These are phyloP conservation scores for Anastrepha obliqua DNA, from an alignment of 1,140 invertebrate species.

Conservation along the genomic window DNA sequence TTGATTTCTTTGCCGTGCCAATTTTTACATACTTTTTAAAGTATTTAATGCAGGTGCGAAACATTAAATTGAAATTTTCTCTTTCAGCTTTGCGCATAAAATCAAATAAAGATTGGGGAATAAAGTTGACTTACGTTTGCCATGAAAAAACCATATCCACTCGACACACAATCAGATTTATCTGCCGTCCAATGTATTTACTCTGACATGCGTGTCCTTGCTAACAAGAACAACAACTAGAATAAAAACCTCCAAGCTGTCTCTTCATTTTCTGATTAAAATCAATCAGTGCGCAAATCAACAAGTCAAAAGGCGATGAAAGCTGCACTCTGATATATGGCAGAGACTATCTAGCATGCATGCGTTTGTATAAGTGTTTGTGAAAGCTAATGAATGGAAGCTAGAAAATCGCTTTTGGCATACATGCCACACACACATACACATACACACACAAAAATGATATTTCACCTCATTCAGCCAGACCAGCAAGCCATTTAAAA, in stretches of 20 bases:
- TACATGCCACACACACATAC: not conserved
- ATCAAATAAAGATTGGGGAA: no score
- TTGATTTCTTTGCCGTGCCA: no score
- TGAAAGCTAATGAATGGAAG: not conserved
- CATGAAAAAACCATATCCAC: no score
- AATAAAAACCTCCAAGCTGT: not conserved
- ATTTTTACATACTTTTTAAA: no score
- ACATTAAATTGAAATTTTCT: not conserved
- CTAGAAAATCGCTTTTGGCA: not conserved
- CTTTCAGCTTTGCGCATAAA: not conserved
- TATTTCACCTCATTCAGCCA: not conserved
- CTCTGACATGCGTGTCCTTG: not conserved
- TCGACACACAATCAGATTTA: no score
- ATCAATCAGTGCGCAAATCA: conserved; percentile 35
- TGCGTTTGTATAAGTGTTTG: not conserved
- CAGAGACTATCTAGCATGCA: not conserved
- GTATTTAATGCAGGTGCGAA: no score
- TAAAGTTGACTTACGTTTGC: no score
- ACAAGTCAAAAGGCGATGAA: conserved; percentile 37
- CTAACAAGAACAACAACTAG: not conserved
- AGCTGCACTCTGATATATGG: not conserved
- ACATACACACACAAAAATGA: not conserved
- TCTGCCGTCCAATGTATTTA: not conserved
- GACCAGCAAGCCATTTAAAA: not conserved
- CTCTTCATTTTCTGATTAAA: conserved; percentile 31